Percentiles rank a stretch among this genome's conserved stretches.
Evolutionary conservation across 1,140 invertebrate species (phyloP).

Genomic region (Subanguina moxae): DNA sequence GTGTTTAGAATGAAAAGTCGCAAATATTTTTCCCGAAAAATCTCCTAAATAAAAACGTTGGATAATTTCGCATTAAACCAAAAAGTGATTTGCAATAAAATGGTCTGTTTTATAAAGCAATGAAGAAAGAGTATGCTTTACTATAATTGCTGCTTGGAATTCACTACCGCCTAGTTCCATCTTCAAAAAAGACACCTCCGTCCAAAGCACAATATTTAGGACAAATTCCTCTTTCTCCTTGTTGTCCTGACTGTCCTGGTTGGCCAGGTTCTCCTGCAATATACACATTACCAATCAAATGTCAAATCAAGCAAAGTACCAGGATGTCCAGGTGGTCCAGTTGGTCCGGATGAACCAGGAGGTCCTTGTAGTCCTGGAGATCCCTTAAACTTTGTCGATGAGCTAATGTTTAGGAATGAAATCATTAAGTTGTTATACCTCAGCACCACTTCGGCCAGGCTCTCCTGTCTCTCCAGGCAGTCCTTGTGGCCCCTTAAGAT

Average conservation of each 20-base stretch:
- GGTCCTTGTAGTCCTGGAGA: conserved; percentile 32
- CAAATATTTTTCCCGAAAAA: too few relatives aligned
- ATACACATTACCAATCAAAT: not conserved
- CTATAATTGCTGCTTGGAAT: not conserved
- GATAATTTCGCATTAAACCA: too few relatives aligned
- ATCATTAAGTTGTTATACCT: conserved; percentile 25
- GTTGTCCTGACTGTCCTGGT: conserved; percentile 42
- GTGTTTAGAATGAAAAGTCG: too few relatives aligned
- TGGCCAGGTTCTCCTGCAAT: conserved; percentile 38
- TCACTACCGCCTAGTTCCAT: conserved; percentile 25
- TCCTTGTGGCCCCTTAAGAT: conserved; percentile 44
- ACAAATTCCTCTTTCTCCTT: conserved; percentile 34
- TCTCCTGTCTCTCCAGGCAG: conserved; percentile 47
- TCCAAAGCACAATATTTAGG: conserved; percentile 40
- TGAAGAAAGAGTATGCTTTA: not conserved
- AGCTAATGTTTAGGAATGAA: conserved; percentile 15
- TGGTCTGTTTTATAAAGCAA: not conserved
- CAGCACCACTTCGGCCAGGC: conserved; percentile 43
- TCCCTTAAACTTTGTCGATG: conserved; percentile 22
- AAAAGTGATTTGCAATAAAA: too few relatives aligned
- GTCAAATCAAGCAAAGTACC: conserved; percentile 18
- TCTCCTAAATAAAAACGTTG: too few relatives aligned
- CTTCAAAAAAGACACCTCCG: conserved; percentile 37
- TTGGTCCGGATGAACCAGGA: conserved; percentile 22
- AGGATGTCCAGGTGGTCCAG: conserved; percentile 12